Base-by-base conservation (phyloP, 2,797 vertebrate genomes). In the Manis javanica region DNA sequence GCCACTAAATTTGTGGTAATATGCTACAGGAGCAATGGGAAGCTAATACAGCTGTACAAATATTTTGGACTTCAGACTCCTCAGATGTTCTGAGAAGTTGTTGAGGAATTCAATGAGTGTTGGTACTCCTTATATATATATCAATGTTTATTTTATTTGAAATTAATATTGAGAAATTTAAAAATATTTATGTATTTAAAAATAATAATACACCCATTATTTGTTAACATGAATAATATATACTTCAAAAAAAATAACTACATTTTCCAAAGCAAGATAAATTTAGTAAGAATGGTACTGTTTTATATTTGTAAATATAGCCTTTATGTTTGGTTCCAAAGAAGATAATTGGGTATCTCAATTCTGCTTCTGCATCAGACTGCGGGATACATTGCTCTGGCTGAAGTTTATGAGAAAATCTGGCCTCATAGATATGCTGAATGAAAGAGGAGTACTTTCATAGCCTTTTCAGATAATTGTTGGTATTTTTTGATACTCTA, bases 141-240 rank as follows among this genome's bases (percentile, higher is more conserved):
- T n/a, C n/a, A 72, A 15, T 72, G 57, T 91, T 85, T 83, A 69
- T 31, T 51, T 23, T 86, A 86, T 93, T 31, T 75, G 13, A 95
- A 61, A 53, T 55, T 46, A 81, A 92, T 39, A 69, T 24, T 86
- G 66, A 90, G 29, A 51, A 42, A 42, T 75, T 29, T 49, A 5
- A n/a, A 89, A 74, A 53, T 39, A 57, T 61, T 68, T 71, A 15
- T 29, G 5, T 51, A 10, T 72, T 51, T 88, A 24, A 72, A 85
- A 84, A 74, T 88, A 85, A 74, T 18, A 55, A 37, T 49, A 46
- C 5, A 53, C 14, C 1, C 10, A 15, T 55, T 72, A 68, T 68
- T 57, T 49, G 37, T 90, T 89, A n/a, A 81, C 9, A 53, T 34
- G 21, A 79, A 42, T 84, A 68, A 31, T 39, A 29, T 34, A 49